Percentiles rank a stretch among this genome's conserved stretches.
These are phyloP conservation scores for Rutilus rutilus DNA, from an alignment of 2,113 vertebrate species.

Conservation along the genomic window DNA sequence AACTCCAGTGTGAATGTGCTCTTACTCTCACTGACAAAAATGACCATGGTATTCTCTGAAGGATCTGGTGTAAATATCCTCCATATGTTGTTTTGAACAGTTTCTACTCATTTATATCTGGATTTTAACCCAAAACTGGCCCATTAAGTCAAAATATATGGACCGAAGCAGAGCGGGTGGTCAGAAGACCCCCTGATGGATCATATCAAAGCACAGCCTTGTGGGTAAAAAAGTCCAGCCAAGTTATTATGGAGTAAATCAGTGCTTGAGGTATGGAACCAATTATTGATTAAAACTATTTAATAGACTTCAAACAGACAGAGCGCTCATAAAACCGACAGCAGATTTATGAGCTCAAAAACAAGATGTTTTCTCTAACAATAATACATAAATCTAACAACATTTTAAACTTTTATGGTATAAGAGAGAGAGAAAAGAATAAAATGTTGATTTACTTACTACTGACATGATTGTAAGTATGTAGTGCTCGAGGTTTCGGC, in stretches of 20 bases:
- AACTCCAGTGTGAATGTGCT: background rate
- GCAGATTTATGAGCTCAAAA: background rate
- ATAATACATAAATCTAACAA: too few relatives aligned
- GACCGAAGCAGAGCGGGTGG: background rate
- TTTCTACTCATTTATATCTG: background rate
- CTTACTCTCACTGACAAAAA: background rate
- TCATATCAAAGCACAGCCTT: background rate
- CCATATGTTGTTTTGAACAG: constrained; percentile 1
- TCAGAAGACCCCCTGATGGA: too few relatives aligned
- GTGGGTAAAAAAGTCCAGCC: constrained; percentile 9
- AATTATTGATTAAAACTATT: background rate
- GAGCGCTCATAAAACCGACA: background rate
- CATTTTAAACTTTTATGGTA: too few relatives aligned
- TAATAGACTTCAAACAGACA: background rate
- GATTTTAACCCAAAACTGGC: background rate
- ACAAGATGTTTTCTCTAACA: too few relatives aligned
- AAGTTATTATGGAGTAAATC: background rate
- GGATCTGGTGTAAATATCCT: background rate
- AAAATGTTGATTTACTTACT: constrained; percentile 87
- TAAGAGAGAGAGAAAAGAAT: background rate
- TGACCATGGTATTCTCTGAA: background rate
- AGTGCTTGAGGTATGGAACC: background rate
- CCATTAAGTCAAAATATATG: background rate
- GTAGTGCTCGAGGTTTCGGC: constrained; percentile 92
- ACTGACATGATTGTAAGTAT: constrained; percentile 97